phyloP scores from a whole-genome alignment of 2,797 vertebrate genomes.

The Setipinna tenuifilis region DNA sequence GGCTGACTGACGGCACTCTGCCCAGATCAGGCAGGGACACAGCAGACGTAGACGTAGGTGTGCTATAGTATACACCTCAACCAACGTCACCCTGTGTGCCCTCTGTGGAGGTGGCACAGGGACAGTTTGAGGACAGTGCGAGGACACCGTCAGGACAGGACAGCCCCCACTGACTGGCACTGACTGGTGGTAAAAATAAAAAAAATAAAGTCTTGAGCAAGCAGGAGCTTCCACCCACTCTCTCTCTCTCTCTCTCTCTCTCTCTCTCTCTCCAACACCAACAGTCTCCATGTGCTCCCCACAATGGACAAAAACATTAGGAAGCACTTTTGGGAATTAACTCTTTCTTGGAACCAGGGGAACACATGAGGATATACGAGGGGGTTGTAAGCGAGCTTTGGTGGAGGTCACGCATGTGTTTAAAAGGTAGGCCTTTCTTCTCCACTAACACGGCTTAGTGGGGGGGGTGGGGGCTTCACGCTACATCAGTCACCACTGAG shows the following conservation, averaged over 20 bases:
- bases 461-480: neutral
- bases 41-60: neutral
- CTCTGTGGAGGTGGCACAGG: neutral
- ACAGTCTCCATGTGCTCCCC: neutral
- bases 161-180: no score
- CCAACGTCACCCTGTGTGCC: neutral
- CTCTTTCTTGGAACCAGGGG: neutral
- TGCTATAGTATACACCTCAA: neutral
- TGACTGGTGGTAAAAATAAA: no score
- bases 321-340: neutral
- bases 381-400: neutral
- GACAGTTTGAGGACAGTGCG: neutral
- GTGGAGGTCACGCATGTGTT: neutral
- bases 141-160: neutral
- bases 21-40: neutral
- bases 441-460: neutral
- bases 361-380: neutral
- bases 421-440: neutral
- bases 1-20: neutral
- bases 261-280: neutral
- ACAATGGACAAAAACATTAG: neutral
- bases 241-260: neutral
- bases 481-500: conserved; percentile 3
- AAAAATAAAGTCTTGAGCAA: neutral
- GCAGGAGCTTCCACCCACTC: neutral